Conservation (phyloP, 2,113 vertebrate species). For the Platanista minor region DNA sequence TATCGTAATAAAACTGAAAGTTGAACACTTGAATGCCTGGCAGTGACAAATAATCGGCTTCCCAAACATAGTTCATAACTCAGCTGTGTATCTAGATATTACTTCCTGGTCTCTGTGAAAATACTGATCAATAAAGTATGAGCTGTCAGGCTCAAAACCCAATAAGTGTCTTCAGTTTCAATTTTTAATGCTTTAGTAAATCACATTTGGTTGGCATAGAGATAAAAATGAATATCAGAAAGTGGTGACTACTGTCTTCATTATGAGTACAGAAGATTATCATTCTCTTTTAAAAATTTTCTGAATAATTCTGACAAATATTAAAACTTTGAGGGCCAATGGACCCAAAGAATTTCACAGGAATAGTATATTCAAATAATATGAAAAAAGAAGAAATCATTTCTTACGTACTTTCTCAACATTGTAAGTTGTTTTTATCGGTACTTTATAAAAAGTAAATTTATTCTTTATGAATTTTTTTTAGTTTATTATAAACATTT, state of each 20-base stretch:
- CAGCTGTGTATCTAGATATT: background rate
- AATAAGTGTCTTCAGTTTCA: background rate
- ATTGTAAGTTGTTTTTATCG: background rate
- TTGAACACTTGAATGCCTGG: background rate
- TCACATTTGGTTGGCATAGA: background rate
- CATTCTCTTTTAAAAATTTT: background rate
- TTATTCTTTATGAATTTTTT: background rate
- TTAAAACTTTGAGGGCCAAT: background rate
- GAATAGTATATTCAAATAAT: constrained; percentile 30
- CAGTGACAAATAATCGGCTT: background rate
- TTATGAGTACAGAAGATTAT: background rate
- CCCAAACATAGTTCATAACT: background rate
- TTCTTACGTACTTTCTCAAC: background rate
- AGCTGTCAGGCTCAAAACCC: background rate
- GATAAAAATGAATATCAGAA: background rate
- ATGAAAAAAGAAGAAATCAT: background rate
- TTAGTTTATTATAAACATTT: background rate
- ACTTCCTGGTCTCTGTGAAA: background rate
- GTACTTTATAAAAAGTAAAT: constrained; percentile 24
- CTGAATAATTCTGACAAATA: background rate
- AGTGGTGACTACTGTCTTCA: background rate
- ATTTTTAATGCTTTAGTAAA: background rate
- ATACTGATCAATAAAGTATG: background rate
- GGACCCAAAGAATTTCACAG: background rate
- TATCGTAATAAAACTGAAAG: background rate